Percentiles rank a stretch among this genome's conserved stretches.
phyloP scores from a whole-genome alignment of 64 coral and sea anemone genomes.

The Stichodactyla mertensii region DNA sequence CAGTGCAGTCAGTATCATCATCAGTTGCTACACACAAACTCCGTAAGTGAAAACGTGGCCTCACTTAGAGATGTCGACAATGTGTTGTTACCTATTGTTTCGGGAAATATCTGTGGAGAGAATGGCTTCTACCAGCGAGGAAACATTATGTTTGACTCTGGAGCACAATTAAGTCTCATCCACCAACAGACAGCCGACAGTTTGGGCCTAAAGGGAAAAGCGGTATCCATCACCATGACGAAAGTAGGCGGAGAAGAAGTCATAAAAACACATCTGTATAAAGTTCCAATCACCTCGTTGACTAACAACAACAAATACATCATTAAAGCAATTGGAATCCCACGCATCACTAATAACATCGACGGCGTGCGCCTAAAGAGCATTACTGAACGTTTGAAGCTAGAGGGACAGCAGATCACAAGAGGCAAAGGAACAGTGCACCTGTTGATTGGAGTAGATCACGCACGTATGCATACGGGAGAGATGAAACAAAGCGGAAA shows the following conservation, averaged over 20 bases:
- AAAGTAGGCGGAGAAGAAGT: slow-evolving; percentile 51
- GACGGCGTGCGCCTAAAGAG: slow-evolving; percentile 3
- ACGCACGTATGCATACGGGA: neutral
- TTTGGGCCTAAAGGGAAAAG: slow-evolving; percentile 34
- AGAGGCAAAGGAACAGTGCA: slow-evolving; percentile 11
- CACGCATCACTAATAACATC: slow-evolving; percentile 43
- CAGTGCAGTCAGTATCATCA: too few relatives aligned
- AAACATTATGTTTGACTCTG: slow-evolving; percentile 58
- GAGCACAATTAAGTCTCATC: slow-evolving; percentile 42
- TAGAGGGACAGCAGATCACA: neutral
- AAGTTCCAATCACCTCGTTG: slow-evolving; percentile 40
- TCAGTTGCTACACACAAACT: too few relatives aligned
- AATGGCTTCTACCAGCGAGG: slow-evolving; percentile 36
- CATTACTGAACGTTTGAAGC: slow-evolving; percentile 3
- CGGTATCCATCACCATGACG: slow-evolving; percentile 36
- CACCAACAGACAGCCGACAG: slow-evolving; percentile 33
- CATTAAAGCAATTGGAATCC: slow-evolving; percentile 24
- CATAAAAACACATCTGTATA: slow-evolving; percentile 49
- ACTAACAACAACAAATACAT: neutral
- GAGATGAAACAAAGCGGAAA: slow-evolving; percentile 15
- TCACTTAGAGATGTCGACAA: neutral
- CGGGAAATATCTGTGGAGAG: slow-evolving; percentile 8
- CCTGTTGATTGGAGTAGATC: neutral
- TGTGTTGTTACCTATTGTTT: slow-evolving; percentile 13
- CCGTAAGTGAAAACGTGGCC: too few relatives aligned